phyloP scores from a whole-genome alignment of 1,140 invertebrate genomes.

The Cyclargus thomasi region DNA sequence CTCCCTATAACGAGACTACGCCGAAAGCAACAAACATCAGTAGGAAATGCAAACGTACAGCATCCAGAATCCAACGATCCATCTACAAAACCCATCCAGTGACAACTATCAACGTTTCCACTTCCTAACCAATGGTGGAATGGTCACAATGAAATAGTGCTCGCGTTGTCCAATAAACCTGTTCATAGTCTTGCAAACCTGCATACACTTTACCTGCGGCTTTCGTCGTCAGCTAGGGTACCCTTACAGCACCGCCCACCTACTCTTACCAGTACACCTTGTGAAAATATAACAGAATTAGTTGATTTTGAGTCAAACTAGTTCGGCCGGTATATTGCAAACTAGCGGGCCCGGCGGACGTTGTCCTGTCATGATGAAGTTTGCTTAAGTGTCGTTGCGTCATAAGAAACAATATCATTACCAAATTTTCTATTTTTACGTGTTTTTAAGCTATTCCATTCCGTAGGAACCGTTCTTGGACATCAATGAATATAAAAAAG shows the following conservation, averaged over 20 bases:
- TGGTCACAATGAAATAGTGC: slow-evolving; percentile 62
- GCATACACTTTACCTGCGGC: slow-evolving; percentile 66
- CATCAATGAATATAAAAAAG: too few relatives aligned
- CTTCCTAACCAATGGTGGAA: slow-evolving; percentile 65
- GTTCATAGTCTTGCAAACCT: slow-evolving; percentile 66
- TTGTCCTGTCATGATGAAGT: too few relatives aligned
- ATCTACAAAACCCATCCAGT: slow-evolving; percentile 23
- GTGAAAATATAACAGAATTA: slow-evolving; percentile 75
- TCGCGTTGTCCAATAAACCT: slow-evolving; percentile 60
- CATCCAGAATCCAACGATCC: slow-evolving; percentile 26
- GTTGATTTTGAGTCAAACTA: slow-evolving; percentile 71
- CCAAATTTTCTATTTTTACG: too few relatives aligned
- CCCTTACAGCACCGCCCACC: slow-evolving; percentile 66
- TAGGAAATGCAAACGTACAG: slow-evolving; percentile 70
- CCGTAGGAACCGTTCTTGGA: too few relatives aligned
- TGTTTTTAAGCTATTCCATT: too few relatives aligned
- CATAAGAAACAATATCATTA: too few relatives aligned
- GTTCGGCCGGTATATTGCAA: slow-evolving; percentile 43
- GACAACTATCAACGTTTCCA: slow-evolving; percentile 49
- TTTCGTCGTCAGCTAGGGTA: slow-evolving; percentile 59
- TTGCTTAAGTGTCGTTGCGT: too few relatives aligned
- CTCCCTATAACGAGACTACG: slow-evolving; percentile 65
- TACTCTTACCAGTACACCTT: slow-evolving; percentile 75
- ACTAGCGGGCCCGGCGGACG: too few relatives aligned
- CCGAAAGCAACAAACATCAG: slow-evolving; percentile 65